Conservation (phyloP, 2,797 vertebrate genomes). For the Rhodeus uyekii region DNA sequence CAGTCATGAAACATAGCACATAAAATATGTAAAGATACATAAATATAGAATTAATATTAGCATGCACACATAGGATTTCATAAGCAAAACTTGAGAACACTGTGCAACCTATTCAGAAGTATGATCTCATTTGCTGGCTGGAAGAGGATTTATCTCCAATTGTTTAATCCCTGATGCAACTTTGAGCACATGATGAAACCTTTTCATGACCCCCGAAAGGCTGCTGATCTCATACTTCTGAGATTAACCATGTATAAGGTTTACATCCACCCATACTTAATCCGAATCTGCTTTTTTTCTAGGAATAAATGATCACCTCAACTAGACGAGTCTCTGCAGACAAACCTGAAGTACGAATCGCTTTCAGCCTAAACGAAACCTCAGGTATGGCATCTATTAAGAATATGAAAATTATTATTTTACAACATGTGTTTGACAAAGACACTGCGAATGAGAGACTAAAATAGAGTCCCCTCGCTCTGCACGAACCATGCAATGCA, state of each 20-base stretch:
- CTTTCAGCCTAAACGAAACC: conserved; percentile 91
- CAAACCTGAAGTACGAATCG: conserved; percentile 91
- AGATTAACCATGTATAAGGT: conserved; percentile 32
- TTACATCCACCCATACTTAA: conserved; percentile 6
- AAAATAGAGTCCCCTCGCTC: conserved; percentile 44
- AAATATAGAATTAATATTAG: not conserved
- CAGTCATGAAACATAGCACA: not conserved
- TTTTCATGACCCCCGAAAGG: conserved; percentile 33
- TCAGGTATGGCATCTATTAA: conserved; percentile 77
- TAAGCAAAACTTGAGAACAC: not conserved
- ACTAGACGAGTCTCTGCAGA: conserved; percentile 92
- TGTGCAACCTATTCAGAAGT: conserved; percentile 8
- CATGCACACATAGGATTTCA: not conserved
- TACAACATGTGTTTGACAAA: conserved; percentile 34
- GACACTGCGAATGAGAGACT: conserved; percentile 24
- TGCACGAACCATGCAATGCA: conserved; percentile 51
- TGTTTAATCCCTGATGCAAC: conserved; percentile 71
- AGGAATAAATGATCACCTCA: conserved; percentile 98
- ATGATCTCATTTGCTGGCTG: conserved; percentile 61
- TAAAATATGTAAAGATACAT: not conserved
- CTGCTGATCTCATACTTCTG: conserved; percentile 46
- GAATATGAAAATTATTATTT: not conserved
- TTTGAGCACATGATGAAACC: conserved; percentile 68
- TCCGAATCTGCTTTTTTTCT: conserved; percentile 63
- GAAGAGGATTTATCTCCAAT: conserved; percentile 65